Evolutionary conservation across 1,140 invertebrate genomes (phyloP).

Genomic region (Cephus cinctus): DNA sequence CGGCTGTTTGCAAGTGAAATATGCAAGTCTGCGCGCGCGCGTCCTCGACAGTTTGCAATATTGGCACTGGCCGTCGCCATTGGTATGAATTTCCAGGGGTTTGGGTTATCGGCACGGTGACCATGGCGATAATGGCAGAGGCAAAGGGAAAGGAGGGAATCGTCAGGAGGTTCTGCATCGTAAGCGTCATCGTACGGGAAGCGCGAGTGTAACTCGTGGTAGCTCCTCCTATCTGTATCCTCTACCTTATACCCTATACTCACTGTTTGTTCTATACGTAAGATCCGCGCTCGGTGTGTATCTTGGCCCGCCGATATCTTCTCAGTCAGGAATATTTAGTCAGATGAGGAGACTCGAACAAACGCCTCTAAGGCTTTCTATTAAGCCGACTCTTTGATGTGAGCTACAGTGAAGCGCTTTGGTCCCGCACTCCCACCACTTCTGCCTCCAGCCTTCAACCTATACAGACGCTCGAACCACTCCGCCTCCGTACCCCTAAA

Average conservation of each 20-base stretch:
- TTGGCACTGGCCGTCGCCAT: too few species aligned
- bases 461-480: not conserved
- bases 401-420: conserved; percentile 50
- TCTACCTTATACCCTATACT: conserved; percentile 19
- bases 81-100: too few species aligned
- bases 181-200: conserved; percentile 19
- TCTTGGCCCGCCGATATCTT: conserved; percentile 51
- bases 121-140: too few species aligned
- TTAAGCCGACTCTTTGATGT: conserved; percentile 57
- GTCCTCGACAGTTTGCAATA: too few species aligned
- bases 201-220: conserved; percentile 31
- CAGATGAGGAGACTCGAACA: conserved; percentile 57
- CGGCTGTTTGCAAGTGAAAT: too few species aligned
- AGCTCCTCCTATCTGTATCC: too few species aligned
- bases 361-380: conserved; percentile 58
- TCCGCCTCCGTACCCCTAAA: conserved; percentile 2
- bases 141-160: too few species aligned
- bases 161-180: conserved; percentile 26
- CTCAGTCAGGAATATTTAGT: conserved; percentile 53
- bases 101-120: too few species aligned
- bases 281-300: conserved; percentile 45
- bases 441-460: not conserved
- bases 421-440: conserved; percentile 13
- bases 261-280: conserved; percentile 50
- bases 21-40: too few species aligned